Conservation (phyloP, 2,113 vertebrate species). For the Mixornis gularis region DNA sequence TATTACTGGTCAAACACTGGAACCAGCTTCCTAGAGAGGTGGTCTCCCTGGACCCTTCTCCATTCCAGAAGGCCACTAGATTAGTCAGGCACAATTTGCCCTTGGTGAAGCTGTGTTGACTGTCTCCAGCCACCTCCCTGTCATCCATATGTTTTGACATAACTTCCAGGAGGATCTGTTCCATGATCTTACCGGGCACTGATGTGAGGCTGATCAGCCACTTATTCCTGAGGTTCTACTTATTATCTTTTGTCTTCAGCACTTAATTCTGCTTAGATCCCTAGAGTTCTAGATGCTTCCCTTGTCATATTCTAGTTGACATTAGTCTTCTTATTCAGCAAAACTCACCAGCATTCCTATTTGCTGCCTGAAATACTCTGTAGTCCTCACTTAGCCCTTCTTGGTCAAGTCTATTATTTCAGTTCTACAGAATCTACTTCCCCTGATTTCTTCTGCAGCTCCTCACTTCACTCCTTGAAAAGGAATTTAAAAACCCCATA, state of each 20-base stretch:
- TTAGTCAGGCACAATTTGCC: neutral
- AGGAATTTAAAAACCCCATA: neutral
- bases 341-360: neutral
- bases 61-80: neutral
- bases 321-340: neutral
- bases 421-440: neutral
- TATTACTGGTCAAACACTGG: neutral
- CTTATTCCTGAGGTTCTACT: neutral
- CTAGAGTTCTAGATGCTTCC: neutral
- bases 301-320: neutral
- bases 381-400: neutral
- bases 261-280: neutral
- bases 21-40: neutral
- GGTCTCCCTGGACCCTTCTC: neutral
- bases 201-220: neutral
- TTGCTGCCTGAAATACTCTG: neutral
- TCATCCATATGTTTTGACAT: neutral
- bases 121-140: neutral
- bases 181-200: neutral
- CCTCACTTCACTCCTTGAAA: neutral
- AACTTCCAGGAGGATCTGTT: neutral
- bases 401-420: neutral
- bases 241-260: neutral
- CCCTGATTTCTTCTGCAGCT: neutral
- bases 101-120: neutral